Evolutionary conservation across 2,113 vertebrate genomes (phyloP), one percentile per base, ranked within the genome.

Genomic region (Tupaia chinensis): DNA sequence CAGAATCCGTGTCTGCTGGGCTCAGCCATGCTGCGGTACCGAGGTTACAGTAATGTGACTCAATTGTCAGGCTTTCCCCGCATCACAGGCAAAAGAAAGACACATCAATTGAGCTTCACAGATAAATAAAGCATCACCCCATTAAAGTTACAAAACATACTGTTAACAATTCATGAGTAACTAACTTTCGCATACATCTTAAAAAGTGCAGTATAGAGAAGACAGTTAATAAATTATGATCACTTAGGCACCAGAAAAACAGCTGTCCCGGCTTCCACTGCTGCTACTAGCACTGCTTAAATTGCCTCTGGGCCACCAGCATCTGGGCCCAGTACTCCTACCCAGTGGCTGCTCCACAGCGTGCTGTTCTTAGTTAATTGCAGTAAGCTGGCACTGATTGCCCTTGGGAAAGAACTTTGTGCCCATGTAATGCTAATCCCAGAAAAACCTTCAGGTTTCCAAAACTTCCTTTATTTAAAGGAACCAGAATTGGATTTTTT

Each of bases 391-490:
- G 60, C 20, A 56, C 27, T 25, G 69, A 83, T 16, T 80, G 78
- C 78, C 72, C 72, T 70, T 65, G 81, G 58, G 82, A 94, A 97
- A 81, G 81, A 96, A 93, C 91, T 87, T 53, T 61, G 70, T 87
- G 66, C 81, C 70, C 87, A 12, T 78, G 60, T 58, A 53, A 61
- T 61, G 69, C 65, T 88, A 83, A 89, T 78, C 82, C 90, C 87
- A 89, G 74, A 82, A 93, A 95, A 86, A 66, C 14, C n/a, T n/a
- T 76, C 69, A 29, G 19, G 61, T 92, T 93, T 88, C 65, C 73
- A 82, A 89, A 82, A 8, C n/a, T 76, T 84, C 22, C 76, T 73
- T 86, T 32, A 34, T 88, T 87, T 77, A 87, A 91, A 96, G 44
- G 92, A 94, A 72, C 44, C 44, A 44, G 44, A 44, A 5, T 44